These are phyloP conservation scores for Fissipunctia ypsillon DNA, from an alignment of 2,888 invertebrate species.

Conservation along the genomic window DNA sequence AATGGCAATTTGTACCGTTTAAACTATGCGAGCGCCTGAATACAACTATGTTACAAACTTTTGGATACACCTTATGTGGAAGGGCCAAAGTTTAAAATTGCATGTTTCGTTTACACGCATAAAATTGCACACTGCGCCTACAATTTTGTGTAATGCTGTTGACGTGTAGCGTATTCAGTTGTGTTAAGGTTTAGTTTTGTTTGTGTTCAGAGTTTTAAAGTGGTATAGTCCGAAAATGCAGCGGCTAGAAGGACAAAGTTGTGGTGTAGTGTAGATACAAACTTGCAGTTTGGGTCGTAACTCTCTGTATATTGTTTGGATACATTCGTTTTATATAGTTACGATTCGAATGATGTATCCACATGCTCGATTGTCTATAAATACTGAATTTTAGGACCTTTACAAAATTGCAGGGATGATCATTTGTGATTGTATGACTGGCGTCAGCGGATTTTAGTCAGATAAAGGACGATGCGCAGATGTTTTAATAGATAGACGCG, in stretches of 20 bases:
- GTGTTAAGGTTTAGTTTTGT: conserved; percentile 63
- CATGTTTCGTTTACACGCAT: conserved; percentile 58
- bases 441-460: not conserved
- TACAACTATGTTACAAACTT: conserved; percentile 66
- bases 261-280: conserved; percentile 77
- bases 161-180: conserved; percentile 30
- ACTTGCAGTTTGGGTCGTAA: conserved; percentile 78
- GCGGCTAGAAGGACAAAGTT: conserved; percentile 77
- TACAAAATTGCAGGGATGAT: conserved; percentile 27
- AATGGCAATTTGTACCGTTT: conserved; percentile 81
- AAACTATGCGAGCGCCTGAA: conserved; percentile 70
- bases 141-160: conserved; percentile 46
- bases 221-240: conserved; percentile 73
- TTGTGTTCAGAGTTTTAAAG: conserved; percentile 39
- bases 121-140: conserved; percentile 65
- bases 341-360: conserved; percentile 65
- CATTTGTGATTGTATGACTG: not conserved
- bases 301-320: conserved; percentile 74
- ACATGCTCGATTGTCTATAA: conserved; percentile 51
- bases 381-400: conserved; percentile 32
- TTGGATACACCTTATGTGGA: conserved; percentile 62
- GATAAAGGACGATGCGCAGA: not conserved
- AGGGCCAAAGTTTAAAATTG: conserved; percentile 65
- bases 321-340: conserved; percentile 67
- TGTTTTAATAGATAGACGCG: not conserved